These are phyloP conservation scores for Procavia capensis DNA, from an alignment of 2,113 vertebrate genomes.

Conservation along the genomic window DNA sequence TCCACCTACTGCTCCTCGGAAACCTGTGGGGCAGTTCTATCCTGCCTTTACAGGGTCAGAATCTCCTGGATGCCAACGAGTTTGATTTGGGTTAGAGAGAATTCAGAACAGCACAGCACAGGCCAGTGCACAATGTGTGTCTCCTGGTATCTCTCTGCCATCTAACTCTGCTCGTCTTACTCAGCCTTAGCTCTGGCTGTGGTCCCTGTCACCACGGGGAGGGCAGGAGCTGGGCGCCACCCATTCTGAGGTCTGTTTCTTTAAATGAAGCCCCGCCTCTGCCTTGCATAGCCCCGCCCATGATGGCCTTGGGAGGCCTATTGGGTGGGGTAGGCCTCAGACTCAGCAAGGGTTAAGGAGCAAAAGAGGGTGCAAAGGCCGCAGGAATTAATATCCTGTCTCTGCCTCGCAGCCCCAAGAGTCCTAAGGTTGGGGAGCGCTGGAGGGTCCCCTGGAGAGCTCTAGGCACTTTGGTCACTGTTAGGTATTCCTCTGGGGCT, in stretches of 20 bases:
- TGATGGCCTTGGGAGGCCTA: not conserved
- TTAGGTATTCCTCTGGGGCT: too few relatives aligned
- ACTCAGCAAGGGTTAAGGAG: not conserved
- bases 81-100: not conserved
- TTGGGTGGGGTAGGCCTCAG: not conserved
- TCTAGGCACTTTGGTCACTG: fast-evolving
- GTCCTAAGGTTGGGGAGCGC: not conserved
- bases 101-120: too few relatives aligned
- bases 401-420: not conserved
- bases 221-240: not conserved
- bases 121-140: not conserved
- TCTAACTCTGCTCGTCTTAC: not conserved
- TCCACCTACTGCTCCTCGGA: too few relatives aligned
- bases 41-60: too few relatives aligned
- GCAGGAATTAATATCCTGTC: not conserved
- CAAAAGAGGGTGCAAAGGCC: not conserved
- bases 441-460: not conserved
- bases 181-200: not conserved
- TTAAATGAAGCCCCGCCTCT: not conserved
- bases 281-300: not conserved
- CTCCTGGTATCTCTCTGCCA: not conserved
- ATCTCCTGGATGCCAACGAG: too few relatives aligned
- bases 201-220: too few relatives aligned
- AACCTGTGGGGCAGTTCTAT: too few relatives aligned
- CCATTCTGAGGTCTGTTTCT: not conserved